phyloP scores from a whole-genome alignment of 1,140 invertebrate species.

The Kradibia gibbosae region DNA sequence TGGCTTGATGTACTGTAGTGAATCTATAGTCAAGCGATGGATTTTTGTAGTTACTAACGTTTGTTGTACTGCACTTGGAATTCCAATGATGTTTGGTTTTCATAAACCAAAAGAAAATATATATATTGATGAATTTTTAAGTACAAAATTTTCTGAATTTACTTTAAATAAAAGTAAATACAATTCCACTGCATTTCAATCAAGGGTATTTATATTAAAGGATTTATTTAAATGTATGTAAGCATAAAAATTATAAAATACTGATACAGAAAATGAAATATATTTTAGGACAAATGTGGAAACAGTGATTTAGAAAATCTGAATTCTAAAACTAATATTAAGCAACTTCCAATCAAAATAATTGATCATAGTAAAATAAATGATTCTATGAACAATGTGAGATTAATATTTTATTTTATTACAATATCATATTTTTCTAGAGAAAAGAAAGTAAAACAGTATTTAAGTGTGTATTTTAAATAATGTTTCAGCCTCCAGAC shows the following conservation, averaged over 20 bases:
- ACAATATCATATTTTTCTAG: too few relatives aligned
- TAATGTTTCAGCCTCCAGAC: conserved; percentile 33
- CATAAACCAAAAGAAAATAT: conserved; percentile 62
- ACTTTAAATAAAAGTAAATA: conserved; percentile 18
- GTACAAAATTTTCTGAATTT: neutral
- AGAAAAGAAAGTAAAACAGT: too few relatives aligned
- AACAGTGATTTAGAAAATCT: conserved; percentile 51
- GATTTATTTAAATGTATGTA: conserved; percentile 1
- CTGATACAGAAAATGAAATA: too few relatives aligned
- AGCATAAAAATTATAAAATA: too few relatives aligned
- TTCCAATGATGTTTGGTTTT: conserved; percentile 67
- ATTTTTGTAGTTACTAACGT: conserved; percentile 74
- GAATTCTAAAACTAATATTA: conserved; percentile 38
- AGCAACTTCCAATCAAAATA: conserved; percentile 36
- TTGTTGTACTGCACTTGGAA: conserved; percentile 70
- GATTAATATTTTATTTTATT: too few relatives aligned
- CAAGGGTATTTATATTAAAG: conserved; percentile 52
- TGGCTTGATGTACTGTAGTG: conserved; percentile 70
- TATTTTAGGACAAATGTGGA: neutral
- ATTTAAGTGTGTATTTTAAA: neutral
- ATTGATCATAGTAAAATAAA: conserved; percentile 47
- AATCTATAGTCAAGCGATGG: conserved; percentile 73
- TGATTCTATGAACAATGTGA: too few relatives aligned
- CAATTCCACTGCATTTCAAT: conserved; percentile 36
- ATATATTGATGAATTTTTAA: neutral